Evolutionary conservation across 2,797 vertebrate genomes (phyloP), one percentile per base, ranked within the genome.

Genomic region (Oophaga sylvatica): DNA sequence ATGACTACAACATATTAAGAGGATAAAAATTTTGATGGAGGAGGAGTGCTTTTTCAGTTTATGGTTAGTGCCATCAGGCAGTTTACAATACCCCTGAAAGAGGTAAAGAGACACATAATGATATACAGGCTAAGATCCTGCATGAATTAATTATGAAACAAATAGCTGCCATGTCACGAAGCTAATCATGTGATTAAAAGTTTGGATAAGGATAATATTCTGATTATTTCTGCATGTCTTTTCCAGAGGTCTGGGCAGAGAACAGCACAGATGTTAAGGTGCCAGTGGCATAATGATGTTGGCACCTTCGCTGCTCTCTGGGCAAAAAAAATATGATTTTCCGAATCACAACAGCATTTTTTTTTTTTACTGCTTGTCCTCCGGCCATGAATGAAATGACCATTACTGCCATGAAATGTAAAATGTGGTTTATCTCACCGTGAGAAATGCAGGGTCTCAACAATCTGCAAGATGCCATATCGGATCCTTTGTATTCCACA

Each of bases 261-360:
- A 67, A 83, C 57, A 20, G 81, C 65, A 70, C 48, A 70, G 26
- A 57, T 26, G 63, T 19, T 56, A 83, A 83, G 53, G 81, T 71
- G 81, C 81, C 81, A 83, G 81, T 65, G 71, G 67, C 67, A 71
- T 71, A 83, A 83, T 83, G 81, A 71, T 68, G n/a, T 83, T 83
- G 81, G 81, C 81, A 59, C 48, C 79, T 62, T 65, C 35, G 63
- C 79, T 26, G 79, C 57, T 81, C 79, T 81, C 79, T 81, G 62
- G 60, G 79, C 62, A 56, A 62, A 81, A 81, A n/a, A 81, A 65
- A 65, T 81, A 60, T 81, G 31, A 65, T 81, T 81, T 65, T 62
- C 59, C 29, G 31, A 59, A 83, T 56, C 26, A 56, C 12, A 82
- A 22, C 80, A 68, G 41, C 56, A 59, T 83, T 83, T 16, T 68